phyloP scores from a whole-genome alignment of 2,797 vertebrate species.

The Euthynnus affinis region DNA sequence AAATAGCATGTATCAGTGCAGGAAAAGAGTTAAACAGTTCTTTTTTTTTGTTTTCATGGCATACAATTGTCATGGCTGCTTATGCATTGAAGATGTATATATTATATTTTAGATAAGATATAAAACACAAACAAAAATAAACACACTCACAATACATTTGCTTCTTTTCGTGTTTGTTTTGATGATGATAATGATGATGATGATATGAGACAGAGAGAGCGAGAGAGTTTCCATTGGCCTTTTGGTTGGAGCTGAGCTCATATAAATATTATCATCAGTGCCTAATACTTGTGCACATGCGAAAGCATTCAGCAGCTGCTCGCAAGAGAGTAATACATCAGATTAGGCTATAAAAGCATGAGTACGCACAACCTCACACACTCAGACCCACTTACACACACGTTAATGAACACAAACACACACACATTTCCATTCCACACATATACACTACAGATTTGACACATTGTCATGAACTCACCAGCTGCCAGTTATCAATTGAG shows the following conservation, averaged over 20 bases:
- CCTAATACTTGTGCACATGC: constrained; percentile 54
- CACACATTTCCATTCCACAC: constrained; percentile 20
- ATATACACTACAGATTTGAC: constrained; percentile 62
- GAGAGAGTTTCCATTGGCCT: constrained; percentile 55
- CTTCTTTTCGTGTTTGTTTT: constrained; percentile 50
- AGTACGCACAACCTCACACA: constrained; percentile 13
- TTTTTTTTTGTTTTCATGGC: constrained; percentile 25
- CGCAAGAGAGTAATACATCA: constrained; percentile 57
- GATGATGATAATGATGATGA: constrained; percentile 7
- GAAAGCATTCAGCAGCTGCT: constrained; percentile 57
- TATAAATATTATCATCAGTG: constrained; percentile 64
- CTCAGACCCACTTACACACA: constrained; percentile 19
- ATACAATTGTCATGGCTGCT: constrained; percentile 27
- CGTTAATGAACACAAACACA: constrained; percentile 21
- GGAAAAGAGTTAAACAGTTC: not conserved
- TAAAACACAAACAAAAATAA: constrained; percentile 42
- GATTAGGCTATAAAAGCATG: constrained; percentile 20
- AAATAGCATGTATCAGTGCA: constrained; percentile 3
- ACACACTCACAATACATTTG: constrained; percentile 20
- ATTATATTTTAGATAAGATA: no score
- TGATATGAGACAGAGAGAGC: constrained; percentile 9
- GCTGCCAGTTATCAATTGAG: constrained; percentile 73
- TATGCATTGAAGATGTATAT: no score
- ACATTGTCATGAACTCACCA: constrained; percentile 75
- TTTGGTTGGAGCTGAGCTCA: constrained; percentile 43